A percentile compares a stretch with the other conserved stretches of the same genome.
Evolutionary conservation across 1,140 invertebrate genomes (phyloP).

Genomic region (Branchinecta lynchi): DNA sequence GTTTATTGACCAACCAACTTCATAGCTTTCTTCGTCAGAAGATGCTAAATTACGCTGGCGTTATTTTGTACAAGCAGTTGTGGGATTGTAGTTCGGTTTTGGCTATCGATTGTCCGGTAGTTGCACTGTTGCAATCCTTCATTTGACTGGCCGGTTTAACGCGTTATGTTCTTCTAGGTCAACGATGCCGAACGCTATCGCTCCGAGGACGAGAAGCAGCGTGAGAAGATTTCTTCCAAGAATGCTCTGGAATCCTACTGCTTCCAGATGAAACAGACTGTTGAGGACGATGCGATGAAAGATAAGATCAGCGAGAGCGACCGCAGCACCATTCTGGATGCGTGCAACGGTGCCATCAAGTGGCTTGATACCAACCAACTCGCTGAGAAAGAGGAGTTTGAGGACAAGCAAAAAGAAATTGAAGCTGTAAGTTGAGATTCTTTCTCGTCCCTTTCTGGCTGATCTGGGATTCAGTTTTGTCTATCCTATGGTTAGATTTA

Average conservation of each 20-base stretch:
- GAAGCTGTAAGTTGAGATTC: slow-evolving; percentile 23
- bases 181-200: slow-evolving; percentile 29
- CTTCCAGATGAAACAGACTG: slow-evolving; percentile 57
- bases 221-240: slow-evolving; percentile 47
- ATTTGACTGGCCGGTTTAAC: too few species aligned
- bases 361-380: slow-evolving; percentile 35
- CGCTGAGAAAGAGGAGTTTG: slow-evolving; percentile 34
- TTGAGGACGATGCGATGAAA: slow-evolving; percentile 43
- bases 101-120: too few species aligned
- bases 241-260: slow-evolving; percentile 71
- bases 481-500: too few species aligned
- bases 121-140: too few species aligned
- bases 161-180: too few species aligned
- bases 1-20: too few species aligned
- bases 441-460: too few species aligned
- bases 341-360: slow-evolving; percentile 31
- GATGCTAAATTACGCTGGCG: too few species aligned
- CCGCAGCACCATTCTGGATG: slow-evolving; percentile 39
- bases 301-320: slow-evolving; percentile 43
- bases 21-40: too few species aligned
- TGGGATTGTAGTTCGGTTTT: too few species aligned
- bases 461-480: too few species aligned
- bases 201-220: slow-evolving; percentile 38
- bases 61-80: too few species aligned
- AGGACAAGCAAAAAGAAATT: slow-evolving; percentile 31